phyloP scores from a whole-genome alignment of 2,888 invertebrate species.

The Aproaerema taeniolella region DNA sequence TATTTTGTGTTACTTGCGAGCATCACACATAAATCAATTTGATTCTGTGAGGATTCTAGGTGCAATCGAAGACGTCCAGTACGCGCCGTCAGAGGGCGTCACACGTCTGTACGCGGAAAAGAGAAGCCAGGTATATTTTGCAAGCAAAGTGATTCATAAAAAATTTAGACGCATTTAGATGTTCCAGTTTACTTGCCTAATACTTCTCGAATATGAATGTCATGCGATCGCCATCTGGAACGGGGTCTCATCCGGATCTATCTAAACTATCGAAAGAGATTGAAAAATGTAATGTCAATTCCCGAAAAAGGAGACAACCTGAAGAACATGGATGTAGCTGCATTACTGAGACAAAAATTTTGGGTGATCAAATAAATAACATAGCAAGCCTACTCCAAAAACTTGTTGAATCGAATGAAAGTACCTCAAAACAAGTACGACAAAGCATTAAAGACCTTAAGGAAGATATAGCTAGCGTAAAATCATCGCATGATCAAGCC shows the following conservation, averaged over 20 bases:
- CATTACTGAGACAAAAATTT: background rate
- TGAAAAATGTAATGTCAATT: background rate
- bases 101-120: background rate
- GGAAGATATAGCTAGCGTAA: constrained; percentile 16
- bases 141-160: background rate
- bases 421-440: constrained; percentile 12
- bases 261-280: constrained; percentile 3
- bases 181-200: background rate
- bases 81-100: background rate
- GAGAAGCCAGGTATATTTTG: background rate
- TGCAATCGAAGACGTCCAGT: too few species aligned
- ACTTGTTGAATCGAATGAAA: constrained; percentile 4
- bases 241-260: constrained; percentile 10
- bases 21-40: too few species aligned
- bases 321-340: constrained; percentile 3
- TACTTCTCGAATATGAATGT: background rate
- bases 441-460: constrained; percentile 17
- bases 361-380: constrained; percentile 6
- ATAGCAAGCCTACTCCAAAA: constrained; percentile 9
- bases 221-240: constrained; percentile 4
- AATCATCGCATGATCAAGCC: constrained; percentile 13
- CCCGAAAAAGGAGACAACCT: constrained; percentile 11
- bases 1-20: too few species aligned
- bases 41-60: too few species aligned
- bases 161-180: constrained; percentile 1